Conservation (phyloP, 2,113 vertebrate genomes). For the Sarotherodon lohbergeri region DNA sequence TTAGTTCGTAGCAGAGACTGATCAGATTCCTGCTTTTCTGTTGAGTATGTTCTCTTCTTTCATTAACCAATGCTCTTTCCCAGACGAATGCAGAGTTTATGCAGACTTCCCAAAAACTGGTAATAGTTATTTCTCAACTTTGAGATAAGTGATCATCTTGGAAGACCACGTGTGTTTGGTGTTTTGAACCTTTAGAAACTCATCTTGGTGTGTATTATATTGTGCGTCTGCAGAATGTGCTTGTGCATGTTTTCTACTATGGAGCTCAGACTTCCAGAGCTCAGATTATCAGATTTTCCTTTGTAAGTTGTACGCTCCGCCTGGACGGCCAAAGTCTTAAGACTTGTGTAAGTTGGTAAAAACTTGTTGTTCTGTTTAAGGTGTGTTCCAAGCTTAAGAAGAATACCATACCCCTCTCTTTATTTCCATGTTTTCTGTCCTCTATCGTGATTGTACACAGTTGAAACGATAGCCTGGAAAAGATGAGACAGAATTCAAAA, state of each 20-base stretch:
- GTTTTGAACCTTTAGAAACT: not conserved
- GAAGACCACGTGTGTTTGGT: not conserved
- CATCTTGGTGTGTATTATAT: fast-evolving
- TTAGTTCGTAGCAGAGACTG: not conserved
- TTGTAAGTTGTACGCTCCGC: not conserved
- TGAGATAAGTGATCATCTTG: not conserved
- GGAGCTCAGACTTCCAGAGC: not conserved
- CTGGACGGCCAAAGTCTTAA: not conserved
- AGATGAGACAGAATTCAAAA: not conserved
- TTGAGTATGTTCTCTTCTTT: not conserved
- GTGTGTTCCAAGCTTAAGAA: not conserved
- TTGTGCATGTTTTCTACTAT: not conserved
- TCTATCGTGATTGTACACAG: not conserved
- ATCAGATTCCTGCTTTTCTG: not conserved
- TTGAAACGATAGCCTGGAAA: not conserved
- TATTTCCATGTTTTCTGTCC: not conserved
- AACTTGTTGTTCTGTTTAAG: not conserved
- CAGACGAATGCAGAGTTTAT: not conserved
- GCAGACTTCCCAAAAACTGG: not conserved
- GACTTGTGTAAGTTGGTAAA: not conserved
- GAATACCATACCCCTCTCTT: fast-evolving
- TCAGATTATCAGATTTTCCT: not conserved
- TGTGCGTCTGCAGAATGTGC: not conserved
- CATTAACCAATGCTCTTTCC: fast-evolving
- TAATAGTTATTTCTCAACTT: not conserved